Percentiles rank a stretch among this genome's conserved stretches.
phyloP scores from a whole-genome alignment of 2,797 vertebrate genomes.

The Leuciscus waleckii region DNA sequence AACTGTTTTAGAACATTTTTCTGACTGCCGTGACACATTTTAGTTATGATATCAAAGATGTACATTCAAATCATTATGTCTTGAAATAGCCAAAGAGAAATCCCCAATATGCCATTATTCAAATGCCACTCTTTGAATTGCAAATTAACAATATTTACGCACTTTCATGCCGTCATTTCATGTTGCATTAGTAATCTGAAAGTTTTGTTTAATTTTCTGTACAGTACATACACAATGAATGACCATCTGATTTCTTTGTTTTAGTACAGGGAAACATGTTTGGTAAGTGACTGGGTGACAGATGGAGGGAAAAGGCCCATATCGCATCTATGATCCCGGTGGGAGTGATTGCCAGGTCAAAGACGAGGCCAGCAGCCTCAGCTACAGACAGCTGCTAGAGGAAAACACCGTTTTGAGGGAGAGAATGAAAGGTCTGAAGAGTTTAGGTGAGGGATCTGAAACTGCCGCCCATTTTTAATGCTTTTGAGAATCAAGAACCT shows the following conservation, averaged over 20 bases:
- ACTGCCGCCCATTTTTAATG: not conserved
- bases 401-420: slow-evolving; percentile 91
- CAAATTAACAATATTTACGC: slow-evolving; percentile 51
- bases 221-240: not conserved
- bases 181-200: not conserved
- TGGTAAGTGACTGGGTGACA: slow-evolving; percentile 71
- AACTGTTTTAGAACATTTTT: not conserved
- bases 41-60: slow-evolving; percentile 23
- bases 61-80: slow-evolving; percentile 58
- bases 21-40: not conserved
- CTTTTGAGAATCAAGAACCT: not conserved
- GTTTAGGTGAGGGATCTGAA: slow-evolving; percentile 83
- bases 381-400: slow-evolving; percentile 90
- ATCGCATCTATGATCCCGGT: slow-evolving; percentile 97
- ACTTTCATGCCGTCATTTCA: not conserved
- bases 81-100: slow-evolving; percentile 60
- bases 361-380: slow-evolving; percentile 74
- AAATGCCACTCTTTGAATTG: slow-evolving; percentile 65
- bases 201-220: not conserved
- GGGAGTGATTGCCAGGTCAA: slow-evolving; percentile 81
- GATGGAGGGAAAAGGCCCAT: slow-evolving; percentile 96
- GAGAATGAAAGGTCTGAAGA: slow-evolving; percentile 96
- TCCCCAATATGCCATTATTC: slow-evolving; percentile 62
- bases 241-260: slow-evolving; percentile 17
- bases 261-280: slow-evolving; percentile 72